These are phyloP conservation scores for Leucosticte australis DNA, from an alignment of 2,113 vertebrate species.

Conservation along the genomic window DNA sequence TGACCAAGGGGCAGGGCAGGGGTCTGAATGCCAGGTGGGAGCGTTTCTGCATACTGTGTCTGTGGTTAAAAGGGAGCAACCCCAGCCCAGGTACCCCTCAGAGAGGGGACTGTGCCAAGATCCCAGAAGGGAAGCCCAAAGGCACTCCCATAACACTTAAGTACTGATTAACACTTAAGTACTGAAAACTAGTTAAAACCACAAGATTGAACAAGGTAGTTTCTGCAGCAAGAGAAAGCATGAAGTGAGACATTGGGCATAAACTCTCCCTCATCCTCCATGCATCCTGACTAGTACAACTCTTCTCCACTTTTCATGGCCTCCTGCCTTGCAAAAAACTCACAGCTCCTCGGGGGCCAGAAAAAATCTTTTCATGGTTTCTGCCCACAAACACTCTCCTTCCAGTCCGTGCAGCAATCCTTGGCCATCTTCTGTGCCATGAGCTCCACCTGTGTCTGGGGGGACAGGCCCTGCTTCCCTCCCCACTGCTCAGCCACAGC, in stretches of 20 bases:
- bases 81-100: not conserved
- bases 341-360: not conserved
- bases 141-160: not conserved
- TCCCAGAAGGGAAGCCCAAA: not conserved
- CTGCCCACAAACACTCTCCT: accelerated
- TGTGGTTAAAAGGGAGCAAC: not conserved
- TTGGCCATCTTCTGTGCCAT: not conserved
- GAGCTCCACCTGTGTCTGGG: not conserved
- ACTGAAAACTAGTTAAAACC: not conserved
- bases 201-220: not conserved
- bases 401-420: not conserved
- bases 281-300: not conserved
- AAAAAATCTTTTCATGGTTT: not conserved
- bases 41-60: not conserved
- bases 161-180: not conserved
- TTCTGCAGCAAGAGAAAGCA: not conserved
- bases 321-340: not conserved
- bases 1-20: not conserved
- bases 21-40: not conserved
- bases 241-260: not conserved
- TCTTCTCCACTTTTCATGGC: not conserved
- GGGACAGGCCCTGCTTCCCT: not conserved
- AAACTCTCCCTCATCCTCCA: not conserved
- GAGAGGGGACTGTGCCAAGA: not conserved
- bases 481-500: not conserved